phyloP scores from a whole-genome alignment of 2,797 vertebrate genomes.

The Podarcis lilfordi region DNA sequence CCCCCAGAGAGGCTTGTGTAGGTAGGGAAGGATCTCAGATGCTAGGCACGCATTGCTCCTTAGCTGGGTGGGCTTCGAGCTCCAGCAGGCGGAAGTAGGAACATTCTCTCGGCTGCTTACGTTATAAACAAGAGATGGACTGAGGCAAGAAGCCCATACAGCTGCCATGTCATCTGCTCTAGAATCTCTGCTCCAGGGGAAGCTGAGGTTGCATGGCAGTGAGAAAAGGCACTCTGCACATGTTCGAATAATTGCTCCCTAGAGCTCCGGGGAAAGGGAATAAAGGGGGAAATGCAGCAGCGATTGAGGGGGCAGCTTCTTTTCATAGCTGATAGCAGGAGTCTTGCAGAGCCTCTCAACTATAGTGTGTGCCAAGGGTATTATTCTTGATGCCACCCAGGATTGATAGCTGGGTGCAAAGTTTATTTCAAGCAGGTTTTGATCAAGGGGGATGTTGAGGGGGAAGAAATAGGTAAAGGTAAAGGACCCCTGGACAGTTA shows the following conservation, averaged over 20 bases:
- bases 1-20: rapidly evolving
- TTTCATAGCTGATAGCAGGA: neutral
- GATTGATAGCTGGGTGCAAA: neutral
- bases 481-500: too few species aligned
- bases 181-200: too few species aligned
- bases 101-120: rapidly evolving
- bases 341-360: too few species aligned
- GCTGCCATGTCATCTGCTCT: neutral
- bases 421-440: neutral
- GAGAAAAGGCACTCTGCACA: neutral
- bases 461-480: too few species aligned
- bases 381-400: neutral
- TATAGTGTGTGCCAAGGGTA: too few species aligned
- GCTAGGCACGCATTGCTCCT: rapidly evolving
- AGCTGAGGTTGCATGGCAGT: neutral
- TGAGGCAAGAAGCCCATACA: too few species aligned
- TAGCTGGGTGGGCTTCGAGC: neutral
- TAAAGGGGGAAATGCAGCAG: neutral
- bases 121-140: rapidly evolving
- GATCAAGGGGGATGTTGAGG: neutral
- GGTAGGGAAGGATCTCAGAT: neutral
- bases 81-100: neutral
- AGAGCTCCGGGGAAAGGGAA: neutral
- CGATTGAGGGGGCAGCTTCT: neutral
- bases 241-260: neutral